phyloP scores from a whole-genome alignment of 2,113 vertebrate species.

The Labrus mixtus region DNA sequence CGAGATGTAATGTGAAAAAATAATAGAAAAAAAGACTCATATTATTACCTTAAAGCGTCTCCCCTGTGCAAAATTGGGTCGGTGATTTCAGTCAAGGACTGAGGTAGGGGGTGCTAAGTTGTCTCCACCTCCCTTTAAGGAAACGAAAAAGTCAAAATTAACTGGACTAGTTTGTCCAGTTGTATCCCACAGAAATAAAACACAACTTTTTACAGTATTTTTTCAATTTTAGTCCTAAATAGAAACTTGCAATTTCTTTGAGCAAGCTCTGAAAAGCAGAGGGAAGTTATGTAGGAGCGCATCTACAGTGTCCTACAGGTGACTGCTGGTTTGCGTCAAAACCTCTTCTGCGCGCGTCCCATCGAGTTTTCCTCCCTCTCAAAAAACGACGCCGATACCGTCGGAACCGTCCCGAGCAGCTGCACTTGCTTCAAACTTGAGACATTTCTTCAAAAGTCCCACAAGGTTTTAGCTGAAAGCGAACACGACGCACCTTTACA shows the following conservation, averaged over 20 bases:
- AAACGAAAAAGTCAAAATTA: conserved; percentile 44
- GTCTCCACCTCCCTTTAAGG: conserved; percentile 73
- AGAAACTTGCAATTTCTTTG: conserved; percentile 51
- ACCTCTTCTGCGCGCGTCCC: conserved; percentile 72
- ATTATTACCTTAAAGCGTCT: conserved; percentile 75
- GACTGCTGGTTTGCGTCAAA: conserved; percentile 64
- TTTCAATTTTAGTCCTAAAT: neutral
- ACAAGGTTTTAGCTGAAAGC: conserved; percentile 28
- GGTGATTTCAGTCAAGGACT: conserved; percentile 58
- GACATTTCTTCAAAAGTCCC: conserved; percentile 38
- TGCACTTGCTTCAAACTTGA: conserved; percentile 3
- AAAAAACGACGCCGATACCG: conserved; percentile 64
- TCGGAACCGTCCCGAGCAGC: conserved; percentile 20
- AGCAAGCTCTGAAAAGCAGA: conserved; percentile 78
- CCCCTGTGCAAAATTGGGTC: conserved; percentile 58
- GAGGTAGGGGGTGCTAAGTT: conserved; percentile 47
- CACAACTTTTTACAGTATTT: neutral
- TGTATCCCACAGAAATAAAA: conserved; percentile 1
- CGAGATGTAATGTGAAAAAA: neutral
- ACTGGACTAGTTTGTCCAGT: conserved; percentile 5
- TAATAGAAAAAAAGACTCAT: conserved; percentile 8
- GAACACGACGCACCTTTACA: conserved; percentile 16
- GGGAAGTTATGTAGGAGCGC: conserved; percentile 75
- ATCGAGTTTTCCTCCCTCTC: conserved; percentile 88
- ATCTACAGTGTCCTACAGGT: conserved; percentile 60